Conservation (phyloP, 2,797 vertebrate genomes). For the Pantherophis vulpinus region DNA sequence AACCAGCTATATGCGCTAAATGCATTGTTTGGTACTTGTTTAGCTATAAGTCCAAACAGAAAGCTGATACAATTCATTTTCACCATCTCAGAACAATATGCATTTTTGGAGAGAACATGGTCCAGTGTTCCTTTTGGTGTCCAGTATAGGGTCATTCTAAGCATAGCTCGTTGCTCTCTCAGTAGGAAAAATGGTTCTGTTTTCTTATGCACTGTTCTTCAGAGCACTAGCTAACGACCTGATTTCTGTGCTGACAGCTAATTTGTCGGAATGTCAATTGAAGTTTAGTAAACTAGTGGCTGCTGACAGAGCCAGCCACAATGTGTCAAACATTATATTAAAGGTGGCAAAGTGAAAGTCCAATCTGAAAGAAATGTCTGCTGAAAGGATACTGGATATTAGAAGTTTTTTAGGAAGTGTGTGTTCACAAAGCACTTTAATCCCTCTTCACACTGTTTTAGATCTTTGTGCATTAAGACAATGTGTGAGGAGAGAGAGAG, state of each 20-base stretch:
- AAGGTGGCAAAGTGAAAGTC: background rate
- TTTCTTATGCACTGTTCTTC: background rate
- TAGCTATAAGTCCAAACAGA: background rate
- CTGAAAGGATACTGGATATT: background rate
- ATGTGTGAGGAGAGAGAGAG: background rate
- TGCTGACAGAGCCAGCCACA: background rate
- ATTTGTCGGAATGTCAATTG: background rate
- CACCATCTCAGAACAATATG: background rate
- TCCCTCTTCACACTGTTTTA: background rate
- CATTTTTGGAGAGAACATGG: background rate
- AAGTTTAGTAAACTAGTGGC: background rate
- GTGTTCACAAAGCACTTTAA: background rate
- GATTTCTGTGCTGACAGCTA: background rate
- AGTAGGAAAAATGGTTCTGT: background rate
- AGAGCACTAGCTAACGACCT: rapidly evolving
- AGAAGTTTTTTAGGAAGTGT: background rate
- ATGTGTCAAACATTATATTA: background rate
- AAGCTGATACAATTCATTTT: background rate
- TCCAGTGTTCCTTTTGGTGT: background rate
- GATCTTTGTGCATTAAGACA: background rate
- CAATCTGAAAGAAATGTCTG: background rate
- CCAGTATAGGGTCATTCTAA: background rate
- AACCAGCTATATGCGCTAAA: background rate
- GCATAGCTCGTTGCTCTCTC: background rate
- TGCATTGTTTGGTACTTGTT: background rate